Conservation (phyloP, 2,888 invertebrate genomes). For the Pecten maximus region DNA sequence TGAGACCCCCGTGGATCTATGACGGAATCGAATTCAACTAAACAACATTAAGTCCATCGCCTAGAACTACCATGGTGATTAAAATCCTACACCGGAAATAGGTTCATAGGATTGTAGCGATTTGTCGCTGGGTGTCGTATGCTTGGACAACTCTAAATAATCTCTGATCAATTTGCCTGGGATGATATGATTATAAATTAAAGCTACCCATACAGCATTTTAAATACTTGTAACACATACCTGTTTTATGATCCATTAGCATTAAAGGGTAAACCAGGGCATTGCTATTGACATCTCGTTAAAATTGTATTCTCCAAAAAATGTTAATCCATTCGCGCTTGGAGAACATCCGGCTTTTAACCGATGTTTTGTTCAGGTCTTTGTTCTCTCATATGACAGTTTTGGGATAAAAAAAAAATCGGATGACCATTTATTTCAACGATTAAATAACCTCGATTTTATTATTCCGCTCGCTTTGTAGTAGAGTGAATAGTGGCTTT, state of each 20-base stretch:
- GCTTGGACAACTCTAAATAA: not conserved
- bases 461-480: not conserved
- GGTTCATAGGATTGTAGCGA: conserved; percentile 2
- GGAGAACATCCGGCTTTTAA: conserved; percentile 17
- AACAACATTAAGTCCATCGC: not conserved
- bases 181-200: not conserved
- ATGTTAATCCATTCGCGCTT: not conserved
- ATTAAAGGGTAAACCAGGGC: not conserved
- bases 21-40: not conserved
- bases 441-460: not conserved
- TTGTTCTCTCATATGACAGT: not conserved
- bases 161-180: not conserved
- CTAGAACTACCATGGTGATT: not conserved
- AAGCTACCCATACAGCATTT: not conserved
- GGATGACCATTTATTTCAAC: not conserved
- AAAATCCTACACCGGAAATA: not conserved
- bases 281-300: not conserved
- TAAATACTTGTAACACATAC: not conserved
- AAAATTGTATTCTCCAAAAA: not conserved
- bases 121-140: conserved; percentile 18
- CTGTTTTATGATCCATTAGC: not conserved
- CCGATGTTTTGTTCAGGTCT: not conserved
- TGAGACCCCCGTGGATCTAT: not conserved
- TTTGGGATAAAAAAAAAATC: not conserved
- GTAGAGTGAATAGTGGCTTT: not conserved